Base-by-base conservation (phyloP, 2,113 vertebrate species). In the Hyperoodon ampullatus region DNA sequence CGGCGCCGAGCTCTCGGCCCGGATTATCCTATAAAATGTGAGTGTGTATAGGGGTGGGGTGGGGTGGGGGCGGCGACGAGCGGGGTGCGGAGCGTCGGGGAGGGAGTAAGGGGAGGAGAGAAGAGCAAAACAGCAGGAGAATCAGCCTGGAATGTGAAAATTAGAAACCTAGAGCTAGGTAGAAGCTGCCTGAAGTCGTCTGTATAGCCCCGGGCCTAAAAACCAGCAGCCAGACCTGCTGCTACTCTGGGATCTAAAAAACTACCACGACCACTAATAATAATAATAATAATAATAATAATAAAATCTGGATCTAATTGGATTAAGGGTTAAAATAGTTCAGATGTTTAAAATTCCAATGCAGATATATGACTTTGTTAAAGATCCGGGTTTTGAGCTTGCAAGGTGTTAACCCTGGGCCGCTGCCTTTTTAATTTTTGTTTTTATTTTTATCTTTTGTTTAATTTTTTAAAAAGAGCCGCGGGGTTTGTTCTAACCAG, bases 41-140 rank as follows among this genome's bases (percentile, higher is more conserved):
- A 93, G 30, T 91, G 88, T 91, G 4, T 88, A 63, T 82, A 11
- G 77, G 63, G 82, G 85, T 96, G 88, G 77, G 70, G 87, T 91
- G 83, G 63, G 77, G 72, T 89, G 80, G 88, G 18, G 33, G 47
- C 6, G 80, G 88, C 23, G 28, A 55, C 1, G 6, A 50, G 39
- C 71, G 60, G 84, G 81, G 26, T 92, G 61, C 28, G 3, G 81
- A 74, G 94, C 44, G 11, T 65, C 26, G 16, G 61, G 75, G 96
- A 97, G 93, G 87, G 61, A 83, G 21, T n/a, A 12, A 21, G 78
- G 44, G 88, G 93, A 63, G 82, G 60, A 44, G 39, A 58, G 95
- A n/a, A 28, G 85, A 72, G 85, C 66, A 66, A 97, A 97, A 90
- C 94, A 94, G 89, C 82, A 55, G 13, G 21, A 95, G 94, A 98